Percentiles rank a stretch among this genome's conserved stretches.
Conservation (phyloP, 1,140 invertebrate species). For the Heliconius congener region DNA sequence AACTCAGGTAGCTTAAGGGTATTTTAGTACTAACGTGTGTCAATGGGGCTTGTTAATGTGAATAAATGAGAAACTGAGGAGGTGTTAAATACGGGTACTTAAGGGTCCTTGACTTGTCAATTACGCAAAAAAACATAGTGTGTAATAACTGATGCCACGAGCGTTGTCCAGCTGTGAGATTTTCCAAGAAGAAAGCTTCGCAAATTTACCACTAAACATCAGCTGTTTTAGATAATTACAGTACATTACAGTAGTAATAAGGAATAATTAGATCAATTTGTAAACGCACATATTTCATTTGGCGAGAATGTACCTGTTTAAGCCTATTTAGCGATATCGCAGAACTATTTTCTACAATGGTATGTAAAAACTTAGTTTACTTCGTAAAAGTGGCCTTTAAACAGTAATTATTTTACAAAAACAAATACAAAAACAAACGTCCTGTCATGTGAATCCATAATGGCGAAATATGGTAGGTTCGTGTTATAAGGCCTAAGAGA, state of each 20-base stretch:
- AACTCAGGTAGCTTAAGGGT: constrained; percentile 23
- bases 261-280: constrained; percentile 40
- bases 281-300: constrained; percentile 31
- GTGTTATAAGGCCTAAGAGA: too few relatives aligned
- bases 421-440: constrained; percentile 1
- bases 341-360: constrained; percentile 23
- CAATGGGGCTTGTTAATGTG: constrained; percentile 52
- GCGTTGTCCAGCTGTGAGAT: constrained; percentile 38
- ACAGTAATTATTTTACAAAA: constrained; percentile 13
- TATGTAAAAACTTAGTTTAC: constrained; percentile 20
- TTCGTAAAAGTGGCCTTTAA: not conserved
- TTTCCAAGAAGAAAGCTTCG: constrained; percentile 39
- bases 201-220: constrained; percentile 31
- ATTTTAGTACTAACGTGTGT: constrained; percentile 40
- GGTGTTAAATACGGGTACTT: constrained; percentile 57
- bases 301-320: constrained; percentile 24
- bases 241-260: constrained; percentile 35
- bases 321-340: constrained; percentile 18
- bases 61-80: constrained; percentile 54
- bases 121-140: constrained; percentile 40
- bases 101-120: constrained; percentile 43
- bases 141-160: constrained; percentile 42
- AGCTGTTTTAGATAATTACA: constrained; percentile 35
- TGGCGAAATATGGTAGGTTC: not conserved
- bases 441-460: constrained; percentile 13